These are phyloP conservation scores for Neotoma lepida DNA, from an alignment of 2,113 vertebrate species.

Conservation along the genomic window DNA sequence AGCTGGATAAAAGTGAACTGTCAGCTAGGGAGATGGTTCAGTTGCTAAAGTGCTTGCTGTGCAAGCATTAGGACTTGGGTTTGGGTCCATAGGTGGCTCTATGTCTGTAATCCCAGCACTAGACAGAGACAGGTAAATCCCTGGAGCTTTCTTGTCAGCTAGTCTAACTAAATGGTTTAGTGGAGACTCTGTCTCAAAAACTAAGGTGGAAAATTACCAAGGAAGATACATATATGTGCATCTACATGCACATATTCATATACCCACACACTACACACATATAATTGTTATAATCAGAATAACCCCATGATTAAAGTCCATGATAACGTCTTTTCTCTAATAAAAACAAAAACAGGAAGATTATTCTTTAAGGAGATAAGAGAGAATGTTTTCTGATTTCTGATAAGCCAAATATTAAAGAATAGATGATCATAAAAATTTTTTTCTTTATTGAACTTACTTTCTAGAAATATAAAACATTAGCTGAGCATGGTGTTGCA, in stretches of 20 bases:
- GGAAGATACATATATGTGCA: neutral
- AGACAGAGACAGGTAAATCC: neutral
- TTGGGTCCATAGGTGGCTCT: neutral
- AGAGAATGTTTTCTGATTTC: neutral
- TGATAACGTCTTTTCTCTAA: neutral
- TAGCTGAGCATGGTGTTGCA: neutral
- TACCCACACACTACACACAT: neutral
- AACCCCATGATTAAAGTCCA: neutral
- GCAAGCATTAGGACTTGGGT: too few species aligned
- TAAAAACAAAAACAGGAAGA: neutral
- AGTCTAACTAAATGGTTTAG: neutral
- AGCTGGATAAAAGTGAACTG: conserved; percentile 2
- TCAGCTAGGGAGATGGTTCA: neutral
- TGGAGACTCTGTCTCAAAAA: neutral
- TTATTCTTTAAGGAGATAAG: neutral
- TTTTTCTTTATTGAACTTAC: conserved; percentile 37
- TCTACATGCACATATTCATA: neutral
- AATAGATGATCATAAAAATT: neutral
- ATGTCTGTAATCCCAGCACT: neutral
- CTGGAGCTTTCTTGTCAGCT: neutral
- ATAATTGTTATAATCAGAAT: neutral
- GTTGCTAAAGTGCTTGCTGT: too few species aligned
- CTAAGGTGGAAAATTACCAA: neutral
- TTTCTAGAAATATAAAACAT: conserved; percentile 28
- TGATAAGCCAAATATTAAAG: conserved; percentile 40